Conservation (phyloP, 2,888 invertebrate species). For the Apeira syringaria region DNA sequence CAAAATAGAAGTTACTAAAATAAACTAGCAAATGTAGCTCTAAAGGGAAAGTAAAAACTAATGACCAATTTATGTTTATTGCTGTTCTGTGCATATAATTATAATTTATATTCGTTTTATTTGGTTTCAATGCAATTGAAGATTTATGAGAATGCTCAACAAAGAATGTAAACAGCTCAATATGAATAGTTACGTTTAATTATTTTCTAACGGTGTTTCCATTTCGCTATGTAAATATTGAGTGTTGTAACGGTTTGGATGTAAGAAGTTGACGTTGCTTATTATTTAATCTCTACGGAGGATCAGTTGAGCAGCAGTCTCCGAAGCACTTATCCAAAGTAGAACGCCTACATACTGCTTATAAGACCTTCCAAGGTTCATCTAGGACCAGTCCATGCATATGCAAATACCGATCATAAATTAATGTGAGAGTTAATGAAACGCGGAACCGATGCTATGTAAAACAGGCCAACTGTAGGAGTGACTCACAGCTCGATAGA, state of each 20-base stretch:
- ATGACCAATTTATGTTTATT: slow-evolving; percentile 36
- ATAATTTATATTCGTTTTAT: slow-evolving; percentile 27
- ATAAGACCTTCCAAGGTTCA: slow-evolving; percentile 31
- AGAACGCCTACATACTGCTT: slow-evolving; percentile 30
- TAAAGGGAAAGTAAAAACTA: slow-evolving; percentile 48
- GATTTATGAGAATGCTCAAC: slow-evolving; percentile 15
- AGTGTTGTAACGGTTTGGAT: neutral
- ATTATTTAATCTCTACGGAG: neutral
- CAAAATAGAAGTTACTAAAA: slow-evolving; percentile 33
- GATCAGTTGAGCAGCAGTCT: slow-evolving; percentile 1
- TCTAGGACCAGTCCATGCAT: slow-evolving; percentile 41
- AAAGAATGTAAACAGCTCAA: slow-evolving; percentile 1
- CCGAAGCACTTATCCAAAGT: slow-evolving; percentile 12
- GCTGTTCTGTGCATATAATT: slow-evolving; percentile 32
- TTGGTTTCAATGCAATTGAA: slow-evolving; percentile 17
- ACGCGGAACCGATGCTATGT: slow-evolving; percentile 54
- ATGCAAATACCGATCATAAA: slow-evolving; percentile 55
- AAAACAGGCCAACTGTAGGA: slow-evolving; percentile 47
- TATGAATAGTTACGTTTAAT: neutral
- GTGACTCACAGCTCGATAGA: slow-evolving; percentile 18
- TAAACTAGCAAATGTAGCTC: slow-evolving; percentile 43
- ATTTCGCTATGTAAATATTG: neutral
- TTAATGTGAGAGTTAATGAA: slow-evolving; percentile 61
- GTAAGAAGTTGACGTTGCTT: neutral
- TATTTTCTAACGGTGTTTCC: neutral